These are phyloP conservation scores for Tupiocoris notatus DNA, from an alignment of 2,888 invertebrate genomes.

Conservation along the genomic window DNA sequence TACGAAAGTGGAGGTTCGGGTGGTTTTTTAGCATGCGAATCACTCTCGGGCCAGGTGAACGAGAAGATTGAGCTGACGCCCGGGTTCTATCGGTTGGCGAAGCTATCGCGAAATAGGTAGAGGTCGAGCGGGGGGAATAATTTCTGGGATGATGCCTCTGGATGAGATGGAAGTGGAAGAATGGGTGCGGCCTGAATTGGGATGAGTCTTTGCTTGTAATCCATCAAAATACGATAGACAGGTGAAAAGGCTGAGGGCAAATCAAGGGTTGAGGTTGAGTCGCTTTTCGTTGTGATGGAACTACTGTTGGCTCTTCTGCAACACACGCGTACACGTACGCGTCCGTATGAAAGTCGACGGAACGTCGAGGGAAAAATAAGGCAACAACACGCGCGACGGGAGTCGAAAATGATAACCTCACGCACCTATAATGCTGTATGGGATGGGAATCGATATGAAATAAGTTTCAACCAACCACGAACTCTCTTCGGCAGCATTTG, in stretches of 20 bases:
- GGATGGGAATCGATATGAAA: not conserved
- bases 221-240: constrained; percentile 38
- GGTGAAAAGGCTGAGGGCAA: constrained; percentile 37
- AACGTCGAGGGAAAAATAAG: not conserved
- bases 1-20: not conserved
- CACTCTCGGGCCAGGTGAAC: not conserved
- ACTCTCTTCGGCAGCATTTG: not conserved
- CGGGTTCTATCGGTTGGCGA: not conserved
- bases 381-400: constrained; percentile 9
- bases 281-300: constrained; percentile 31
- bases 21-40: not conserved
- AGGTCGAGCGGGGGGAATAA: not conserved
- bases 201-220: constrained; percentile 12
- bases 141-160: not conserved
- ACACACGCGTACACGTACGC: not conserved
- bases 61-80: not conserved
- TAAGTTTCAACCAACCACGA: not conserved
- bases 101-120: not conserved
- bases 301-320: not conserved
- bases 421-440: constrained; percentile 1
- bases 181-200: not conserved
- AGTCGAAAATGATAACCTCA: constrained; percentile 27
- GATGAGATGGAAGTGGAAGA: not conserved
- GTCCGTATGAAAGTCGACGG: not conserved
- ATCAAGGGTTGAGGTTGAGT: constrained; percentile 10